A percentile compares a stretch with the other conserved stretches of the same genome.
Conservation (phyloP, 2,888 invertebrate genomes). For the Rhaphigaster nebulosa region DNA sequence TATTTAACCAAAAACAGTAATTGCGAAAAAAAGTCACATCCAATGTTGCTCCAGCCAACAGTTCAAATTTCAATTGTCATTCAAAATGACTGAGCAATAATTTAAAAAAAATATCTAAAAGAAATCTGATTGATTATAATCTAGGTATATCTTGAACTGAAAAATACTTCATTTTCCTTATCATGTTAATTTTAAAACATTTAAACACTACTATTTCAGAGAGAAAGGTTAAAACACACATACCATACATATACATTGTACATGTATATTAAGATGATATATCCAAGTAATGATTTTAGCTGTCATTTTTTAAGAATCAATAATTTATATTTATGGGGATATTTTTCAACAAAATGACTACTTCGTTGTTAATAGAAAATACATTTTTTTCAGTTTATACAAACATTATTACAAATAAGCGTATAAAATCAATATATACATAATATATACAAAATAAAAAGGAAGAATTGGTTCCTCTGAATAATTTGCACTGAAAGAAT, state of each 20-base stretch:
- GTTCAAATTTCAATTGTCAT: not conserved
- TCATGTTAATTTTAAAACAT: not conserved
- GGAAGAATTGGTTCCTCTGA: not conserved
- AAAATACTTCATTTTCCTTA: not conserved
- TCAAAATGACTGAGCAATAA: not conserved
- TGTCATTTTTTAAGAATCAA: not conserved
- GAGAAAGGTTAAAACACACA: not conserved
- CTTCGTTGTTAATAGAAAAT: constrained; percentile 48
- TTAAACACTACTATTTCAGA: not conserved
- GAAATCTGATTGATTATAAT: not conserved
- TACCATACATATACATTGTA: constrained; percentile 6
- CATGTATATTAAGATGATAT: not conserved
- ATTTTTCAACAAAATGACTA: not conserved
- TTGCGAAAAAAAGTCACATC: too few species aligned
- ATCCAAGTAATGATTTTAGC: not conserved
- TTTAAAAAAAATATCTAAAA: not conserved
- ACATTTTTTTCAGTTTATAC: constrained; percentile 40
- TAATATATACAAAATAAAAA: constrained; percentile 41
- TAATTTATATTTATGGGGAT: not conserved
- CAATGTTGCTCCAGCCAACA: too few species aligned
- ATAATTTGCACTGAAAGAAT: constrained; percentile 15
- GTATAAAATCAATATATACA: constrained; percentile 57
- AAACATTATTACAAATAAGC: constrained; percentile 56
- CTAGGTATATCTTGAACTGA: not conserved
- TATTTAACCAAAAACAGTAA: too few species aligned